Percentiles rank a stretch among this genome's conserved stretches.
phyloP scores from a whole-genome alignment of 92 coral and sea anemone genomes.

The Phenganax marumi region DNA sequence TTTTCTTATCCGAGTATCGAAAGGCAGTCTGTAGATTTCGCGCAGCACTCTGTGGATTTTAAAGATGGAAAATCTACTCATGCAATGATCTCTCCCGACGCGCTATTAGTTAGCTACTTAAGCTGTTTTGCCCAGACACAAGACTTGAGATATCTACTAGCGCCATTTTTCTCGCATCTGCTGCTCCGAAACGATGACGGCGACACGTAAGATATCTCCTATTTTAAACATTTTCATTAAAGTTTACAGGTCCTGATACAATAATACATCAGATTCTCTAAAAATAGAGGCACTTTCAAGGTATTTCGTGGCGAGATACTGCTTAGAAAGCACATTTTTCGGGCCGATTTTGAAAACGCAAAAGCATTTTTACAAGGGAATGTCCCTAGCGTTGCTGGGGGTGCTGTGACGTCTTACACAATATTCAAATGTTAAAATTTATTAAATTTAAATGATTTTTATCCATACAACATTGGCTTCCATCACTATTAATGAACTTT shows the following conservation, averaged over 20 bases:
- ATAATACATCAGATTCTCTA: background rate
- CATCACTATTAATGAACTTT: too few species aligned
- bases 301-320: background rate
- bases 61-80: background rate
- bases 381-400: constrained; percentile 2
- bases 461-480: too few species aligned
- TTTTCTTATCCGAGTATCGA: background rate
- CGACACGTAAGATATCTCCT: constrained; percentile 77
- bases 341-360: background rate
- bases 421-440: background rate
- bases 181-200: constrained; percentile 81
- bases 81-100: background rate
- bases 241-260: background rate
- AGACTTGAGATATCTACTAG: constrained; percentile 75
- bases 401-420: background rate
- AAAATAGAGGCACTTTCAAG: background rate
- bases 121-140: constrained; percentile 67
- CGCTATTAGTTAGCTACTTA: constrained; percentile 12
- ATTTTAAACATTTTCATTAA: background rate
- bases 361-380: background rate
- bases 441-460: background rate
- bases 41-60: background rate
- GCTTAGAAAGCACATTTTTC: background rate
- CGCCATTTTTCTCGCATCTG: constrained; percentile 61
- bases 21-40: too few species aligned